phyloP scores from a whole-genome alignment of 2,797 vertebrate genomes.

The Somateria mollissima region DNA sequence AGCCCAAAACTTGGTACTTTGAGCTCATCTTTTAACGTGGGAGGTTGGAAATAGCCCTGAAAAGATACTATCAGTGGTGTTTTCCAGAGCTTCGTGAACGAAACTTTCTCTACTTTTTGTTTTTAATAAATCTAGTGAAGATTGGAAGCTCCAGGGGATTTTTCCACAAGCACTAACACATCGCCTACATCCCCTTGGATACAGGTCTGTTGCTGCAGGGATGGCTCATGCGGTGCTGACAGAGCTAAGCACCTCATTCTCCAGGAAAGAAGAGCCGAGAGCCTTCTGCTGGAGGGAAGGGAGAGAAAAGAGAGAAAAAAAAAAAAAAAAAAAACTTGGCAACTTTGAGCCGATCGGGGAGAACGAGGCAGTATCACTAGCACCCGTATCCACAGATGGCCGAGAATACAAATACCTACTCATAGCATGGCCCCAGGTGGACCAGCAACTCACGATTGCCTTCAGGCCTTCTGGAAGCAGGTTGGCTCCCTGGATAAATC shows the following conservation, averaged over 20 bases:
- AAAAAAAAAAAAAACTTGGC: neutral
- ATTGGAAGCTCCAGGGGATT: neutral
- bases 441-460: neutral
- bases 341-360: neutral
- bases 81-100: neutral
- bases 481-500: neutral
- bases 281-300: neutral
- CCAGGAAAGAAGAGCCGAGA: slow-evolving; percentile 12
- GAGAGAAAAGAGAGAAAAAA: neutral
- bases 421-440: neutral
- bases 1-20: neutral
- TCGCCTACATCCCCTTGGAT: slow-evolving; percentile 21
- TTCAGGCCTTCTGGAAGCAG: neutral
- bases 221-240: slow-evolving; percentile 2
- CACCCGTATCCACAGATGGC: neutral
- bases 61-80: slow-evolving; percentile 17
- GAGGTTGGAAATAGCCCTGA: neutral
- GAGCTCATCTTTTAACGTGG: neutral
- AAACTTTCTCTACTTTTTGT: neutral
- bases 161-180: slow-evolving; percentile 30
- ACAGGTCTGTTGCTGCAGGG: neutral
- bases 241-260: neutral
- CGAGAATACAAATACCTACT: neutral
- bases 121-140: neutral
- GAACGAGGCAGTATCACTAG: neutral